Percentiles rank a stretch among this genome's conserved stretches.
Conservation (phyloP, 92 coral and sea anemone genomes). For the Scolanthus callimorphus region DNA sequence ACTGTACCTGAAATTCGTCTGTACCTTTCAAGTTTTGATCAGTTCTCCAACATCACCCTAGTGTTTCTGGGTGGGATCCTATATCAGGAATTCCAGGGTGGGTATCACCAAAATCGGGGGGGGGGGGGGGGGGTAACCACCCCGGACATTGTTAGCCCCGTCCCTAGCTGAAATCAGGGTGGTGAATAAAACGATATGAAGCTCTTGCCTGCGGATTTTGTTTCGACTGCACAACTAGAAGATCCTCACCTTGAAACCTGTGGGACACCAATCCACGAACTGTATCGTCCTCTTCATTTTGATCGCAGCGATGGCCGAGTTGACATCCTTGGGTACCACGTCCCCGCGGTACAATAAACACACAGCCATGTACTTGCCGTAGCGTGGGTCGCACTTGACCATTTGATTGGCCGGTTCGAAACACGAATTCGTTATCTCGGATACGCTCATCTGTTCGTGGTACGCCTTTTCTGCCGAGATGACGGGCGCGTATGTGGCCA, state of each 20-base stretch:
- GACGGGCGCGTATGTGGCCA: constrained; percentile 79
- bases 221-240: too few species aligned
- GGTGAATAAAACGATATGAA: too few species aligned
- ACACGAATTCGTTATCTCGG: constrained; percentile 69
- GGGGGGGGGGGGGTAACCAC: too few species aligned
- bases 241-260: constrained; percentile 61
- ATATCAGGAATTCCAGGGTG: too few species aligned
- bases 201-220: too few species aligned
- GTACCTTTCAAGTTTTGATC: too few species aligned
- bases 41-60: too few species aligned
- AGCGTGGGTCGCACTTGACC: constrained; percentile 88
- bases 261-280: constrained; percentile 76
- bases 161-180: too few species aligned
- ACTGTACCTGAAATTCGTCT: too few species aligned
- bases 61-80: too few species aligned
- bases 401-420: constrained; percentile 84
- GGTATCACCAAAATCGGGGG: too few species aligned
- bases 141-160: too few species aligned
- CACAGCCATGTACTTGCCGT: constrained; percentile 85
- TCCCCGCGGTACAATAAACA: constrained; percentile 77
- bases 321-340: constrained; percentile 75
- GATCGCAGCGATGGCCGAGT: constrained; percentile 66
- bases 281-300: constrained; percentile 67
- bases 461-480: constrained; percentile 73
- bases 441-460: constrained; percentile 73